Percentiles rank a stretch among this genome's conserved stretches.
These are phyloP conservation scores for Bryconaethiops microstoma DNA, from an alignment of 2,797 vertebrate genomes.

Conservation along the genomic window DNA sequence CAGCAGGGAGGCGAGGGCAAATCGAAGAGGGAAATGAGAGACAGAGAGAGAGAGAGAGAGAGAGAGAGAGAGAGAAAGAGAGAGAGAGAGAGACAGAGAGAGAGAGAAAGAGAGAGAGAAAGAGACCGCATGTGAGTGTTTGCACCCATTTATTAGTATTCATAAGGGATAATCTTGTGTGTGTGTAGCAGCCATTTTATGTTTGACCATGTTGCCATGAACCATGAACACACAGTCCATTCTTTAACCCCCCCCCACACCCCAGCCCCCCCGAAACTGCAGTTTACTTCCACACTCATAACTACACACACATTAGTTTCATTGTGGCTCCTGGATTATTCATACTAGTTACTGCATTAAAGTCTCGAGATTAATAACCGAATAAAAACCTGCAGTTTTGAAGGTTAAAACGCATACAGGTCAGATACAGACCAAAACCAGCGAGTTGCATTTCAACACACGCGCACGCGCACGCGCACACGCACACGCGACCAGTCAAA, in stretches of 20 bases:
- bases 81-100: too few species aligned
- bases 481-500: not conserved
- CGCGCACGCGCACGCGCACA: not conserved
- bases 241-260: not conserved
- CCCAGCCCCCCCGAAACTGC: too few species aligned
- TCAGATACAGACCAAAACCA: not conserved
- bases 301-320: not conserved
- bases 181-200: constrained; percentile 18
- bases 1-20: constrained; percentile 26
- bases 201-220: not conserved
- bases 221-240: not conserved
- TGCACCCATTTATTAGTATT: constrained; percentile 8
- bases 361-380: not conserved
- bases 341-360: not conserved
- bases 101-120: too few species aligned
- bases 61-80: too few species aligned
- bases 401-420: not conserved
- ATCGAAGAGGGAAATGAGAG: not conserved
- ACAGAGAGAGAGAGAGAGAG: too few species aligned
- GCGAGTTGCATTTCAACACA: not conserved
- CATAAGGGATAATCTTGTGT: not conserved
- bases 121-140: not conserved
- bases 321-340: not conserved
- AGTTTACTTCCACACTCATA: not conserved
- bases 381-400: not conserved